Base-by-base conservation (phyloP, 92 coral and sea anemone genomes). In the Pocillopora meandrina region DNA sequence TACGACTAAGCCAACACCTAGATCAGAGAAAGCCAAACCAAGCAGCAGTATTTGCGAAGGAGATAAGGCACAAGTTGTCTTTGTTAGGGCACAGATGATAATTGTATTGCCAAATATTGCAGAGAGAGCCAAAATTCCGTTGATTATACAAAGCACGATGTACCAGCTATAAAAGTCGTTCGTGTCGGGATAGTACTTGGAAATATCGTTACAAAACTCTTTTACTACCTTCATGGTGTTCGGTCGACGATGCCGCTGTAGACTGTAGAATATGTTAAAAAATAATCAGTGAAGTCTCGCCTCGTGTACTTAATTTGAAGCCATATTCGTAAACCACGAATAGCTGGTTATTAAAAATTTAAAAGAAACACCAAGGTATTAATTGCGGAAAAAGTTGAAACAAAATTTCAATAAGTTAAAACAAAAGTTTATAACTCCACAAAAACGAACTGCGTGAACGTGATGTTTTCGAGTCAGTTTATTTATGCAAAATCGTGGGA, bases 11-110 rank as follows among this genome's bases (percentile, higher is more conserved):
- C 80, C 80, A 20, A 76, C 80, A 1, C 56, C 56, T 17, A 76
- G 80, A 76, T 76, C 80, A 7, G 80, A 61, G 80, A 76, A 34
- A 26, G 80, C 80, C 12, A 76, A 76, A 3, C 80, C 80, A 60
- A 76, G 80, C 9, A 76, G 69, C 12, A 76, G 80, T 61, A 76
- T 76, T 35, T 76, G 61, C 36, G 80, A 76, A 3, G 68, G 56
- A 61, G 69, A 76, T 35, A 76, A 17, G 15, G 69, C 3, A 31
- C 80, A 60, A 11, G 56, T 18, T 2, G 80, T 61, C 31, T 36
- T 34, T 10, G 56, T 60, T 12, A 76, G 52, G 23, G 80, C 69
- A 31, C 68, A 35, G 17, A 76, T 76, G 31, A 76, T 35, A 10
- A 36, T 35, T 4, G 35, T 60, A 68, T 76, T 76, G 4, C 80